Evolutionary conservation across 2,113 vertebrate species (phyloP), one percentile per base, ranked within the genome.

Genomic region (Panthera leo): DNA sequence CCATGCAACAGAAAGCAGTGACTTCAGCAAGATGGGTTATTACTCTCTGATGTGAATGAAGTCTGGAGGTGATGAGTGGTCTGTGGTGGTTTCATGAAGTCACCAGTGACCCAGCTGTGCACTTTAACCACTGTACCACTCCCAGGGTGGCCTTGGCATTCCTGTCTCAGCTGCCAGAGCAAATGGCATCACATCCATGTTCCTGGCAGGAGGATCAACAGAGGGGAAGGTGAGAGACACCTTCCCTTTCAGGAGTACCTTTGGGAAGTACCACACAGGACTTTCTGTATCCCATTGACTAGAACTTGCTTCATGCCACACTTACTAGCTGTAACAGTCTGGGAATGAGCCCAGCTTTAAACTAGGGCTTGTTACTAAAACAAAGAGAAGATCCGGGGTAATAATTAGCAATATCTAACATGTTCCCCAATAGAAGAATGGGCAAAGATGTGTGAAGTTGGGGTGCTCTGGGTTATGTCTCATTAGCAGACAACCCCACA

Each of bases 91-190:
- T 90, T 36, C 14, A 5, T 92, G 85, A 61, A 16, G 48, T 89
- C 39, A n/a, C 51, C 21, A 75, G 68, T 5, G 19, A 61, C 5
- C 19, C 1, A 29, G 53, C 29, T 70, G 23, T 94, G 75, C 53
- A 61, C 31, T 76, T 61, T 13, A 79, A 68, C 76, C 39, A 75
- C 45, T 31, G 3, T 53, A 2, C 29, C 16, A 61, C 84, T 55
- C 21, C 27, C 45, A 91, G 27, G 39, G 55, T 63, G 27, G 55
- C n/a, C 58, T 84, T 76, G 36, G 45, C 85, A 36, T 83, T 90
- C 76, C 63, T 97, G 67, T 75, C 61, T 58, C 78, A 39, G 58
- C 76, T 95, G 91, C 65, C 70, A 58, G 61, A 90, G 67, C 55
- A 61, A 19, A 67, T 0, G 11, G 42, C 25, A 68, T 90, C 83